Evolutionary conservation across 2,797 vertebrate genomes (phyloP), one percentile per base, ranked within the genome.

Genomic region (Protonibea diacanthus): DNA sequence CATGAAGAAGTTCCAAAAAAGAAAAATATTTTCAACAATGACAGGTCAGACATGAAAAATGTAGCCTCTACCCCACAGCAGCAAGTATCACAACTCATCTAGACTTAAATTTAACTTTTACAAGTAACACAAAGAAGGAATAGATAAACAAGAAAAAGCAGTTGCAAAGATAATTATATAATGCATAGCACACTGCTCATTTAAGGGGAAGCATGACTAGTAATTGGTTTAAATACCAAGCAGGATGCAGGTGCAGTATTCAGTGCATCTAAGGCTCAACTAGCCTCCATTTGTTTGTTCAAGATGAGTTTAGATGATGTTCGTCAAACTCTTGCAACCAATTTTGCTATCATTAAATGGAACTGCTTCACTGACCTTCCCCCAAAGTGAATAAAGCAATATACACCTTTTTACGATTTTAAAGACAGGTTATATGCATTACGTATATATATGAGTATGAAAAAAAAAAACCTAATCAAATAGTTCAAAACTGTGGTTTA

Each of bases 151-250:
- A 88, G 91, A 95, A 94, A 94, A 96, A 95, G 90, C 96, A 96
- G 96, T 95, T 67, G 96, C 96, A 96, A 96, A 96, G 92, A 96
- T 94, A 96, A 93, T 95, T 95, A 95, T 96, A 96, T 95, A 98
- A 96, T 98, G 97, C 97, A 98, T 97, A 98, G 97, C 97, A 97
- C 96, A 97, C 95, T 96, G 96, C 96, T 96, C 95, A 94, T 95
- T 96, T 96, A 95, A 95, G 96, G 96, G 96, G 96, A 97, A 97
- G 96, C 95, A 82, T 96, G 96, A 97, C 96, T 94, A 96, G 85
- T 96, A 86, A 86, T 95, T 88, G 93, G 95, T 96, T 97, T 94
- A 72, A 91, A 96, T 95, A 96, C 95, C 96, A 96, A 96, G 95
- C 96, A 95, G 95, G 96, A 97, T 87, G 93, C 96, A 95, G 95